phyloP scores from a whole-genome alignment of 2,797 vertebrate genomes.

The Melopsittacus undulatus region DNA sequence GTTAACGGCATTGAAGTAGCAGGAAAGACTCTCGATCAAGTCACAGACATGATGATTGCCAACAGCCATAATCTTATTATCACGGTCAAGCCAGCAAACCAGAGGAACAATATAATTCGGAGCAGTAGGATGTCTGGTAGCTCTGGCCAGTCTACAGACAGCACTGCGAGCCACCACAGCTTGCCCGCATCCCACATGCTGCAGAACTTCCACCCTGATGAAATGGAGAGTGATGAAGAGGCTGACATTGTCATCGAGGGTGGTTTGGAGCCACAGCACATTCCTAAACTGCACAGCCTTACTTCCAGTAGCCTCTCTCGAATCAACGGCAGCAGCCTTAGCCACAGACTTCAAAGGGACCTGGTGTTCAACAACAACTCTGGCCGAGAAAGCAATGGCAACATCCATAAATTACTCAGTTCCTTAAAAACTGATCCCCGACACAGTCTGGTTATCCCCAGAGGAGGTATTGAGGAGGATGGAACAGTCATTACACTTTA shows the following conservation, averaged over 20 bases:
- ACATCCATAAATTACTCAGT: constrained; percentile 92
- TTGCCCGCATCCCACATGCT: constrained; percentile 76
- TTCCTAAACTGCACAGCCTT: constrained; percentile 75
- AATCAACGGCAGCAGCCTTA: constrained; percentile 83
- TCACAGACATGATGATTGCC: constrained; percentile 99
- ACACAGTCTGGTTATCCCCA: constrained; percentile 91
- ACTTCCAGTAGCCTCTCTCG: constrained; percentile 81
- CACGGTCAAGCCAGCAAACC: constrained; percentile 97
- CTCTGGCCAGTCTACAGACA: constrained; percentile 92
- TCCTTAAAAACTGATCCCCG: constrained; percentile 93
- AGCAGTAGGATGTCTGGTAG: constrained; percentile 89
- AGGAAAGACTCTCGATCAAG: constrained; percentile 96
- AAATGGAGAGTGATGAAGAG: constrained; percentile 95
- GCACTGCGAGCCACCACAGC: constrained; percentile 86
- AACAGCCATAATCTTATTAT: constrained; percentile 99
- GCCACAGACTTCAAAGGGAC: constrained; percentile 90
- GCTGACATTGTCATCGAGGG: constrained; percentile 95
- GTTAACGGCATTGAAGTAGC: constrained; percentile 98
- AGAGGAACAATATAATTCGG: constrained; percentile 95
- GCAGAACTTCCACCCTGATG: constrained; percentile 87
- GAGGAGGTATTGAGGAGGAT: constrained; percentile 95
- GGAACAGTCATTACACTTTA: constrained; percentile 97
- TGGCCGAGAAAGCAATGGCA: constrained; percentile 89
- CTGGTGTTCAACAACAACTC: constrained; percentile 84
- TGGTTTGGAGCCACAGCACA: constrained; percentile 82